Evolutionary conservation across 1,140 invertebrate genomes (phyloP), one percentile per base, ranked within the genome.

Genomic region (Popillia japonica): DNA sequence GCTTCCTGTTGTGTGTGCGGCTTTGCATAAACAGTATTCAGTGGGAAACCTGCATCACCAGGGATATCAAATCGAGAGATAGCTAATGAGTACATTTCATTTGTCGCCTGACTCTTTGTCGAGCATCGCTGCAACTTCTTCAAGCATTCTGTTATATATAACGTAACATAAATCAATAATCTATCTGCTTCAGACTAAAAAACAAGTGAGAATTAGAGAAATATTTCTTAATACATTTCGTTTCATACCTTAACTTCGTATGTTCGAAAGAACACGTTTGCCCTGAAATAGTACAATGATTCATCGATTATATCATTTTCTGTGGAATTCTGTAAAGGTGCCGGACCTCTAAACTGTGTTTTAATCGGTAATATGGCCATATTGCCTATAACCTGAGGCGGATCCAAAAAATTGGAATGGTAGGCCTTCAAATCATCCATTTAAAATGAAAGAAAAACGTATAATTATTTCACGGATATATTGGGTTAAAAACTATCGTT

Each of bases 71-170:
- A 99, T 84, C 95, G 96, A 0, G 95, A 95, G 81, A 99, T 95
- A 2, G 97, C 98, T 76, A 99, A 89, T 44, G 96, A 93, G 85
- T 98, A 96, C 95, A 99, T 96, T 85, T 99, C 98, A 86, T 98
- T 97, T 80, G 92, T 89, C 0, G 94, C 98, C 87, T 98, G 95
- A 82, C 92, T 94, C 86, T 97, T 97, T 78, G 92, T 96, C 0
- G 92, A 91, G 86, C 96, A 98, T 85, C 96, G 96, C 85, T 98
- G 96, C 11, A 99, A 87, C 83, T 94, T 94, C 85, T 99, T 99
- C 48, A 99, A 88, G 86, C 98, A 99, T 88, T 99, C 99, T 0
- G 96, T 99, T 80, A 99, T 97, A 86, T 99, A 99, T n/a, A 99
- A 88, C 0, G 97, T 99, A 40, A 99, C 92, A 85, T 99, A 99